Conservation (phyloP, 1,140 invertebrate species). For the Cydia strobilella region DNA sequence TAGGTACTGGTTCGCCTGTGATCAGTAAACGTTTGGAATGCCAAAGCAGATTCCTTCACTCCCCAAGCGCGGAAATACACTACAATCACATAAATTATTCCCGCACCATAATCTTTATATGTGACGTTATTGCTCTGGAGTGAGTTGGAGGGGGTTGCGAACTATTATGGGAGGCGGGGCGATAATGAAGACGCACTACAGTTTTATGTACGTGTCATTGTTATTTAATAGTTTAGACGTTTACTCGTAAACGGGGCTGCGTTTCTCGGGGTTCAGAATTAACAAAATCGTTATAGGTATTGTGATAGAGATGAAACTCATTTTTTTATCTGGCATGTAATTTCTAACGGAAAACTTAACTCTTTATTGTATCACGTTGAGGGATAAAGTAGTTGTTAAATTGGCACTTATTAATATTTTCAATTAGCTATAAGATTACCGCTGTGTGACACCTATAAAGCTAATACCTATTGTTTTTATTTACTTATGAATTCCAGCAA, state of each 20-base stretch:
- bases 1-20: not conserved
- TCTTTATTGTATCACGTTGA: too few relatives aligned
- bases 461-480: too few relatives aligned
- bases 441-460: too few relatives aligned
- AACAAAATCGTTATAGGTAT: constrained; percentile 10
- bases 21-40: not conserved
- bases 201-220: not conserved
- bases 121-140: constrained; percentile 26
- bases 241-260: not conserved
- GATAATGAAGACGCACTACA: constrained; percentile 9
- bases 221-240: not conserved
- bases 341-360: not conserved
- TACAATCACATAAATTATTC: constrained; percentile 31
- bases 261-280: not conserved
- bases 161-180: constrained; percentile 2
- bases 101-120: constrained; percentile 18
- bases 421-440: too few relatives aligned
- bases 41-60: not conserved
- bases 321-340: not conserved
- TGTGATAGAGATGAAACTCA: not conserved
- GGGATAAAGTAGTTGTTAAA: too few relatives aligned
- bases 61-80: constrained; percentile 8
- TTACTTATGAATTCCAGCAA: too few relatives aligned
- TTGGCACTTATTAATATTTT: too few relatives aligned
- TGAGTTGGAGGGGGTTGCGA: not conserved